Evolutionary conservation across 2,113 vertebrate genomes (phyloP), one percentile per base, ranked within the genome.

Genomic region (Halichoerus grypus): DNA sequence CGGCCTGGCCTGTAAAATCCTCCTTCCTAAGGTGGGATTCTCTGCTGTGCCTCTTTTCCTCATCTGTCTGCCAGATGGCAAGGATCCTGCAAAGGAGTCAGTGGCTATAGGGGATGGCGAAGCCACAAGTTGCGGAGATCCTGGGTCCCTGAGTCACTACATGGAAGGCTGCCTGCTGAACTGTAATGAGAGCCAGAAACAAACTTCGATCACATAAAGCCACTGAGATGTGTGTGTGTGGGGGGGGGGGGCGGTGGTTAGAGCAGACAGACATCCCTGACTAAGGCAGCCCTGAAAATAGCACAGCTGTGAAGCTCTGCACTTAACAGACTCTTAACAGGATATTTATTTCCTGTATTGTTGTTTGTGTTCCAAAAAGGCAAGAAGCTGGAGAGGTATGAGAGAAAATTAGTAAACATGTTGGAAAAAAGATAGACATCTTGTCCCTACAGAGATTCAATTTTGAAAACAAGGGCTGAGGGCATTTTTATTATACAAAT

Each of bases 341-440:
- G 61, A 4, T n/a, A 71, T 39, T 77, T 67, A 77, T 57, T 96
- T 94, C 31, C 33, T 42, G 76, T 76, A 93, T 95, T 63, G 51
- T 12, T 63, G 42, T 91, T 61, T 33, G 7, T 61, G 46, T 69
- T 87, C 33, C 59, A 80, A 74, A 88, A 89, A 61, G 19, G 11
- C 84, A 89, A 86, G 46, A 88, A 65, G 63, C 5, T 18, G 33
- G 31, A 83, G 26, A 72, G 26, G 22, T 15, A 21, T 59, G 61
- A 96, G 26, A 91, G 53, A 67, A 82, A 87, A 83, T 82, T 96
- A 80, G 55, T 65, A 49, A 97, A 36, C 24, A 31, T 15, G 7
- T 33, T 83, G 53, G 18, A 7, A 33, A 28, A 65, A 91, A 81
- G 4, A 79, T 77, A 7, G 10, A 63, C 93, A 83, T 49, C 36